Percentiles rank a stretch among this genome's conserved stretches.
phyloP scores from a whole-genome alignment of 1,140 invertebrate species.

The Gryon sp. region DNA sequence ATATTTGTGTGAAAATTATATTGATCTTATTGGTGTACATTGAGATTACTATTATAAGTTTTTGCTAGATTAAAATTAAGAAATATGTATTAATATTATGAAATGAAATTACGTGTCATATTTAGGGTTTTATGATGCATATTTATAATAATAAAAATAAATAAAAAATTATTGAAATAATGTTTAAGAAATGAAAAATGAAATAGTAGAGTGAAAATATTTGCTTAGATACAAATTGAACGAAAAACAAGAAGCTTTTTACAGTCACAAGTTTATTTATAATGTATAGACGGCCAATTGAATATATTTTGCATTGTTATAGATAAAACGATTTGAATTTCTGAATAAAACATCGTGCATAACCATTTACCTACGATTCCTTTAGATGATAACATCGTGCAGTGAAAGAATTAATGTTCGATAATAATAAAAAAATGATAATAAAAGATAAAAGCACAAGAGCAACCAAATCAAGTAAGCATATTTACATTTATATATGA shows the following conservation, averaged over 20 bases:
- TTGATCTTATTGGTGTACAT: no score
- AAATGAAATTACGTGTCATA: no score
- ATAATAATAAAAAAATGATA: slow-evolving; percentile 48
- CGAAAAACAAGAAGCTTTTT: no score
- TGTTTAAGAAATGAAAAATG: no score
- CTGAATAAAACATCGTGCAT: slow-evolving; percentile 58
- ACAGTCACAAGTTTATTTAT: no score
- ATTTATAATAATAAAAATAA: no score
- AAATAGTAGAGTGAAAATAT: no score
- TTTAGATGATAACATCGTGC: slow-evolving; percentile 37
- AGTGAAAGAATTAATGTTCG: slow-evolving; percentile 43
- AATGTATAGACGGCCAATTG: slow-evolving; percentile 48
- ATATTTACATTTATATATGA: slow-evolving; percentile 44
- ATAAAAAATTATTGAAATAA: no score
- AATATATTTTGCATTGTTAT: slow-evolving; percentile 56
- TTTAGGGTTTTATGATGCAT: no score
- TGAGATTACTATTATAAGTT: no score
- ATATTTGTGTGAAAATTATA: slow-evolving; percentile 31
- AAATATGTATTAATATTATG: no score
- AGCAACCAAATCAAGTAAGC: slow-evolving; percentile 41
- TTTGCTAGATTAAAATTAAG: no score
- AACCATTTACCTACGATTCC: slow-evolving; percentile 37
- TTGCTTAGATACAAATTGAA: not conserved
- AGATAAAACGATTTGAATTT: slow-evolving; percentile 55
- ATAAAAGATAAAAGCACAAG: slow-evolving; percentile 47